These are phyloP conservation scores for Sthenelais limicola DNA, from an alignment of 2,888 invertebrate genomes.

Conservation along the genomic window DNA sequence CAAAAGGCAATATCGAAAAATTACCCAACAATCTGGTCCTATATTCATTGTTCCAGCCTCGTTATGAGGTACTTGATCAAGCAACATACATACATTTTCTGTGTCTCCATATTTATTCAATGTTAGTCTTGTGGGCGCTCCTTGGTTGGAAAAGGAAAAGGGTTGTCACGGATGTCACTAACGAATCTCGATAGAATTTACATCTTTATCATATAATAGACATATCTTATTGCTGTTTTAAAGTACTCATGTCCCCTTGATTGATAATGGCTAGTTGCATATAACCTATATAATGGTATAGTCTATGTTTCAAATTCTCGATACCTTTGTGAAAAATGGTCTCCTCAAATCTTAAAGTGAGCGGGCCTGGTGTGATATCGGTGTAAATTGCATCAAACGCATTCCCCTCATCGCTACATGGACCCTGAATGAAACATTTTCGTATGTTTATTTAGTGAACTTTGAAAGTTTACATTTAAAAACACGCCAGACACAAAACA, in stretches of 20 bases:
- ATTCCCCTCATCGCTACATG: conserved; percentile 16
- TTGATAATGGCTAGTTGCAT: too few species aligned
- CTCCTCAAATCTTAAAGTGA: conserved; percentile 37
- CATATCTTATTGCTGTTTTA: not conserved
- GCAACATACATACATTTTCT: conserved; percentile 20
- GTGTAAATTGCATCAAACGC: conserved; percentile 27
- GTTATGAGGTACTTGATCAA: conserved; percentile 39
- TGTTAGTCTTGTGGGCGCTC: conserved; percentile 28
- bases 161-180: too few species aligned
- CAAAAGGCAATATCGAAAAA: not conserved
- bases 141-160: too few species aligned
- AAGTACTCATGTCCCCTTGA: too few species aligned
- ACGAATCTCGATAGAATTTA: not conserved
- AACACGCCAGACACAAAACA: too few species aligned
- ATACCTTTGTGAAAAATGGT: conserved; percentile 38
- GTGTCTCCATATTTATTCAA: conserved; percentile 31
- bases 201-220: not conserved
- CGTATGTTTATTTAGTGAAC: not conserved
- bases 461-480: not conserved
- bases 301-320: too few species aligned
- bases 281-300: too few species aligned
- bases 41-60: conserved; percentile 29
- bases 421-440: conserved; percentile 1
- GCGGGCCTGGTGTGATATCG: conserved; percentile 36
- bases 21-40: conserved; percentile 14